These are phyloP conservation scores for Styela clava DNA, from an alignment of 23 tunicate genomes.

Conservation along the genomic window DNA sequence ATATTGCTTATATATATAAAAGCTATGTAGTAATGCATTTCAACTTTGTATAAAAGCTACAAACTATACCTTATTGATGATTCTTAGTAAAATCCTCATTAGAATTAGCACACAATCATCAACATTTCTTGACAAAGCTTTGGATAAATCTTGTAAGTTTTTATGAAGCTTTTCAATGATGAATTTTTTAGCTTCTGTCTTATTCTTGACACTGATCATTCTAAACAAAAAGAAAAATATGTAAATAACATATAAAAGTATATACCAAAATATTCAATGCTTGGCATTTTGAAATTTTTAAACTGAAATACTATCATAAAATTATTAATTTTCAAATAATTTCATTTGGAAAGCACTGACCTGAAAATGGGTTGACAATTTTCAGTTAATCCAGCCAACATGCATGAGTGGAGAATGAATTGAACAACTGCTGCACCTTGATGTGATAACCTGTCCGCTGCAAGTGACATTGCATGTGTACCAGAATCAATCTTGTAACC, in stretches of 20 bases:
- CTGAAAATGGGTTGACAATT: background rate
- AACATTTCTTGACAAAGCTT: constrained; percentile 28
- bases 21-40: too few relatives aligned
- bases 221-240: constrained; percentile 1
- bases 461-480: background rate
- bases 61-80: background rate
- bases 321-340: background rate
- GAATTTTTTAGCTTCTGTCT: background rate
- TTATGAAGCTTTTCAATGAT: constrained; percentile 28
- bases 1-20: too few relatives aligned
- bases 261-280: too few relatives aligned
- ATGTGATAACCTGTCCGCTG: constrained; percentile 53
- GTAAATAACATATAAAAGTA: background rate
- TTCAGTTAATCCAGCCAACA: background rate
- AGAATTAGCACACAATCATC: constrained; percentile 41
- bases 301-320: background rate
- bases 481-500: constrained; percentile 42
- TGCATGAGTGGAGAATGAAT: constrained; percentile 1
- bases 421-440: constrained; percentile 19
- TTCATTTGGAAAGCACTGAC: too few relatives aligned
- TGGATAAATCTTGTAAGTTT: constrained; percentile 31
- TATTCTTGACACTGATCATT: background rate
- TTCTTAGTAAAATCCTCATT: constrained; percentile 25
- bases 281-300: background rate
- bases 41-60: too few relatives aligned